Conservation (phyloP, 2,113 vertebrate species). For the Anguilla japonica region DNA sequence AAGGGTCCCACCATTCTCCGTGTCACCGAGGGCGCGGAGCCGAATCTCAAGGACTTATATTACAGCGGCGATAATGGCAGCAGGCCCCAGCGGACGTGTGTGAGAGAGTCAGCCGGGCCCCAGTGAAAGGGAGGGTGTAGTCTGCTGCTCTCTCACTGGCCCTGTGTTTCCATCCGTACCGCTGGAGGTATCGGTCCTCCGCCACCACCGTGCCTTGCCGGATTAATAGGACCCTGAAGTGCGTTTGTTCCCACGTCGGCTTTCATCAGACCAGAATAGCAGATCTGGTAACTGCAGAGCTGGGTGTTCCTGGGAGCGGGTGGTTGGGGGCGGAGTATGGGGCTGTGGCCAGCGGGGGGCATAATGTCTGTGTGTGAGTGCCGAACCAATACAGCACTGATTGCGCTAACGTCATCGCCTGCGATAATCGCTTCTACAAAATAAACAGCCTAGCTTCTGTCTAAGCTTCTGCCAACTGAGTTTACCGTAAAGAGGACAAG, state of each 20-base stretch:
- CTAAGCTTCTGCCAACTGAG: background rate
- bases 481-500: background rate
- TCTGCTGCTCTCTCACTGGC: slow-evolving; percentile 6
- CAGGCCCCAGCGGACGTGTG: slow-evolving; percentile 20
- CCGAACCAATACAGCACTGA: background rate
- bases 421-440: background rate
- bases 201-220: background rate
- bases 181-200: slow-evolving; percentile 20
- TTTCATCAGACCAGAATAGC: slow-evolving; percentile 20
- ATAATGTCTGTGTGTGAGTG: background rate
- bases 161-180: slow-evolving; percentile 1
- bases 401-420: background rate
- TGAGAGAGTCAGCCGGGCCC: background rate
- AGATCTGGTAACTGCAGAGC: background rate
- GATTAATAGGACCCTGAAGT: slow-evolving; percentile 25
- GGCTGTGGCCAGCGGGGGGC: too few relatives aligned
- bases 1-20: slow-evolving; percentile 25
- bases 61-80: slow-evolving; percentile 46
- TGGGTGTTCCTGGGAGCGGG: background rate
- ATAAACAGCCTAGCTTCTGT: background rate
- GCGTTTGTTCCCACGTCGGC: background rate
- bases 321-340: background rate
- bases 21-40: slow-evolving; percentile 32
- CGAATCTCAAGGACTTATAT: slow-evolving; percentile 35
- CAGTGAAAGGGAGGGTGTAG: slow-evolving; percentile 10